Evolutionary conservation across 2,888 invertebrate genomes (phyloP).

Genomic region (Protodeltote pygarga): DNA sequence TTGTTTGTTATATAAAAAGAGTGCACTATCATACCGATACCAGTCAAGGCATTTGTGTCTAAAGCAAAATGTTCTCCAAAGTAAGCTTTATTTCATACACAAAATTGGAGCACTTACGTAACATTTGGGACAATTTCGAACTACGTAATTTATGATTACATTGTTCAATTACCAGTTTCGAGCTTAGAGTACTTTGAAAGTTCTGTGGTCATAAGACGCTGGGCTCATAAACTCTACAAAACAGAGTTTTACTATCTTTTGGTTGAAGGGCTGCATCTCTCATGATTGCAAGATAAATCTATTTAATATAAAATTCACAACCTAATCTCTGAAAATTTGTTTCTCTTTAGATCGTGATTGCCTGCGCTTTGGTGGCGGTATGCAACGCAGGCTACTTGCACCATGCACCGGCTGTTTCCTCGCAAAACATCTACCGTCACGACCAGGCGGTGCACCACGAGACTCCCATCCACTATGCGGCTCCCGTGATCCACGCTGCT

Average conservation of each 20-base stretch:
- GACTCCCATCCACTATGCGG: constrained; percentile 68
- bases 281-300: too few species aligned
- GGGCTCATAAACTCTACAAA: neutral
- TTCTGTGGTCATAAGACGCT: constrained; percentile 11
- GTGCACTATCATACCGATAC: constrained; percentile 73
- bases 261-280: too few species aligned
- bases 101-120: constrained; percentile 57
- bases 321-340: constrained; percentile 2
- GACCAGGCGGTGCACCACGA: constrained; percentile 74
- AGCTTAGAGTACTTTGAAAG: constrained; percentile 27
- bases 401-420: constrained; percentile 80
- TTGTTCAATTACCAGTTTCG: constrained; percentile 43
- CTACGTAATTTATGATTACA: constrained; percentile 49
- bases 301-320: too few species aligned
- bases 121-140: constrained; percentile 56
- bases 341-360: constrained; percentile 65
- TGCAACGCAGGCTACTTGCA: constrained; percentile 77
- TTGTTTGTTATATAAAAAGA: constrained; percentile 87
- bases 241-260: neutral
- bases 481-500: constrained; percentile 51
- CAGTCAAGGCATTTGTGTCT: constrained; percentile 81
- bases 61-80: constrained; percentile 84
- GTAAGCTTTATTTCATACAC: constrained; percentile 70
- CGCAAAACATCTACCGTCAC: constrained; percentile 81
- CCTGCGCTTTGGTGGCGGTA: constrained; percentile 71